These are phyloP conservation scores for Pachycephala philippinensis DNA, from an alignment of 2,113 vertebrate genomes.

Conservation along the genomic window DNA sequence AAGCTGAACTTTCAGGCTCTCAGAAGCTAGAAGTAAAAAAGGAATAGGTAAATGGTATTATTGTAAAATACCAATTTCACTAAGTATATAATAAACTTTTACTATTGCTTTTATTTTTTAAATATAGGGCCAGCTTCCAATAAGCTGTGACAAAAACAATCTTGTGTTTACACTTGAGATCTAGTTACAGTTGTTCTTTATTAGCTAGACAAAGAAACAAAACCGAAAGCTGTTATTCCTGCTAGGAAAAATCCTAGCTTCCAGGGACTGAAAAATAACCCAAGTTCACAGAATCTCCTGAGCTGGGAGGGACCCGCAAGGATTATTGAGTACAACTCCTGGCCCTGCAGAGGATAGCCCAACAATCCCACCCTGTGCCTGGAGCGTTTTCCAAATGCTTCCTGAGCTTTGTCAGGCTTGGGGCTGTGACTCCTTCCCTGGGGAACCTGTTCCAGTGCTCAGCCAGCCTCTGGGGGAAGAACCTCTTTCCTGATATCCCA, in stretches of 20 bases:
- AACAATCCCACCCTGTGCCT: not conserved
- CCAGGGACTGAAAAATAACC: conserved; percentile 1
- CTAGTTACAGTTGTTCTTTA: not conserved
- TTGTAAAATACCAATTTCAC: not conserved
- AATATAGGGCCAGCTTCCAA: not conserved
- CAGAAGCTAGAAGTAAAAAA: not conserved
- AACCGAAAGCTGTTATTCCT: not conserved
- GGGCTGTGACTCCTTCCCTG: not conserved
- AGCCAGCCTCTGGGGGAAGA: not conserved
- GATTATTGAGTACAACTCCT: not conserved
- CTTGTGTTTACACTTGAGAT: conserved; percentile 9
- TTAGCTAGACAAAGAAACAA: not conserved
- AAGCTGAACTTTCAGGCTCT: not conserved
- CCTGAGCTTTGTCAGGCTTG: not conserved
- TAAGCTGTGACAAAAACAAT: not conserved
- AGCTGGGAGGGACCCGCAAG: not conserved
- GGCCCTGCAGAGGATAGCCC: not conserved
- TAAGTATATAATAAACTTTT: not conserved
- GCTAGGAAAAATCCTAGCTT: not conserved
- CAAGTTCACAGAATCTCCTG: not conserved
- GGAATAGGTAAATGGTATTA: not conserved
- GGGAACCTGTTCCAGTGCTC: not conserved
- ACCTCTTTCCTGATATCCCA: not conserved
- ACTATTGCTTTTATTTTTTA: not conserved
- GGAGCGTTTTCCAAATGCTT: not conserved